Percentiles rank a stretch among this genome's conserved stretches.
Evolutionary conservation across 1,140 invertebrate species (phyloP).

Genomic region (Zaprionus africanus): DNA sequence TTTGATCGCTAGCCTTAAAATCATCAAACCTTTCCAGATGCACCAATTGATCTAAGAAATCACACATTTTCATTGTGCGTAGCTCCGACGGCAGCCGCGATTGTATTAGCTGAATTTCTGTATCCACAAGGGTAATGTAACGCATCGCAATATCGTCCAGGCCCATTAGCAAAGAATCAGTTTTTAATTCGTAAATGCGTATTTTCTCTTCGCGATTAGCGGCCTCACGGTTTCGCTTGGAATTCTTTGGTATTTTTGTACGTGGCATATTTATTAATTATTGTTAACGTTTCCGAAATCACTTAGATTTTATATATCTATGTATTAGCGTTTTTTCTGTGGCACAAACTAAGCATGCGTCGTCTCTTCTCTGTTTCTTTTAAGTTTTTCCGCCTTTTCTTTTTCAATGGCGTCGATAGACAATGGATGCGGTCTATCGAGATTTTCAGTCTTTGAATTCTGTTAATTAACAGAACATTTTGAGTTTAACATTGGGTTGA

Average conservation of each 20-base stretch:
- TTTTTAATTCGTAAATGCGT: constrained; percentile 68
- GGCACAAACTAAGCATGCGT: constrained; percentile 19
- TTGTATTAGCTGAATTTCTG: constrained; percentile 41
- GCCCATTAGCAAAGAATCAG: constrained; percentile 59
- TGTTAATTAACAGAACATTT: not conserved
- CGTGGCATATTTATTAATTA: constrained; percentile 67
- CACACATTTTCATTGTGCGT: constrained; percentile 59
- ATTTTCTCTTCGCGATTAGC: constrained; percentile 77
- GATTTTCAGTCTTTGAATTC: not conserved
- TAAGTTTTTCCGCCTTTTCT: constrained; percentile 66
- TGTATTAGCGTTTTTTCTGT: not conserved
- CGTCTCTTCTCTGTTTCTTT: constrained; percentile 44
- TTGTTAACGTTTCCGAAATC: not conserved
- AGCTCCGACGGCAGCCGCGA: constrained; percentile 53
- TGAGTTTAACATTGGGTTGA: not conserved
- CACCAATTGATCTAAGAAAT: constrained; percentile 46
- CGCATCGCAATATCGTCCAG: constrained; percentile 59
- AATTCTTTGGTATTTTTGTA: constrained; percentile 79
- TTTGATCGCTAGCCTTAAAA: constrained; percentile 70
- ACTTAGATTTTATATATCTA: constrained; percentile 1
- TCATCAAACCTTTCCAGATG: constrained; percentile 50
- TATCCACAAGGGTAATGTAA: constrained; percentile 45
- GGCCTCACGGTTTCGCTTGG: constrained; percentile 77
- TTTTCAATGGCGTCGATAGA: constrained; percentile 42
- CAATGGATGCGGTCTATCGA: constrained; percentile 3